Percentiles rank a stretch among this genome's conserved stretches.
Evolutionary conservation across 2,888 invertebrate species (phyloP).

Genomic region (Tiphia femorata): DNA sequence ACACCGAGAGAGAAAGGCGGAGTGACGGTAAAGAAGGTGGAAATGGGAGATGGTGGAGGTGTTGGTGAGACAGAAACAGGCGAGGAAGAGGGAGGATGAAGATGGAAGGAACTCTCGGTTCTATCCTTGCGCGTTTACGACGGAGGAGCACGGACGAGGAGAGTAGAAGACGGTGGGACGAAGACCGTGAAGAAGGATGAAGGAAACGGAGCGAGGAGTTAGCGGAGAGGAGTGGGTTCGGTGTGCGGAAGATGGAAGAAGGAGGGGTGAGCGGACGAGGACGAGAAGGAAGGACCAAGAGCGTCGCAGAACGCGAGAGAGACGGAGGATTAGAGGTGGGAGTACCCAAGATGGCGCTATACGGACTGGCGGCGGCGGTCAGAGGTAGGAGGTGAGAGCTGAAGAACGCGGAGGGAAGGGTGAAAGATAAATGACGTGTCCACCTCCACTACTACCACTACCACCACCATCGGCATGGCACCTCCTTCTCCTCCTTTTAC

Average conservation of each 20-base stretch:
- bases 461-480: conserved; percentile 13
- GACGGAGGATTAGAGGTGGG: conserved; percentile 51
- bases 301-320: conserved; percentile 27
- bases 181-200: neutral
- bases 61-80: conserved; percentile 9
- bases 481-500: conserved; percentile 11
- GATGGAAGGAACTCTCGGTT: conserved; percentile 7
- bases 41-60: conserved; percentile 9
- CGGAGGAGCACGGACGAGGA: no score
- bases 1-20: conserved; percentile 6
- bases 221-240: neutral
- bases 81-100: conserved; percentile 12
- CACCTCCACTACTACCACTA: conserved; percentile 54
- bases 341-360: conserved; percentile 68
- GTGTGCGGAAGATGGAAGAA: neutral
- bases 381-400: conserved; percentile 47
- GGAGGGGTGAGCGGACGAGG: conserved; percentile 16
- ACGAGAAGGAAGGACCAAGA: neutral
- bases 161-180: neutral
- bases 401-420: conserved; percentile 53
- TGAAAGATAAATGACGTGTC: conserved; percentile 68
- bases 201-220: neutral
- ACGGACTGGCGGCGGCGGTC: conserved; percentile 45
- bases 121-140: neutral
- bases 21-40: conserved; percentile 1